phyloP scores from a whole-genome alignment of 1,140 invertebrate genomes.

The Rhagoletis zephyria region DNA sequence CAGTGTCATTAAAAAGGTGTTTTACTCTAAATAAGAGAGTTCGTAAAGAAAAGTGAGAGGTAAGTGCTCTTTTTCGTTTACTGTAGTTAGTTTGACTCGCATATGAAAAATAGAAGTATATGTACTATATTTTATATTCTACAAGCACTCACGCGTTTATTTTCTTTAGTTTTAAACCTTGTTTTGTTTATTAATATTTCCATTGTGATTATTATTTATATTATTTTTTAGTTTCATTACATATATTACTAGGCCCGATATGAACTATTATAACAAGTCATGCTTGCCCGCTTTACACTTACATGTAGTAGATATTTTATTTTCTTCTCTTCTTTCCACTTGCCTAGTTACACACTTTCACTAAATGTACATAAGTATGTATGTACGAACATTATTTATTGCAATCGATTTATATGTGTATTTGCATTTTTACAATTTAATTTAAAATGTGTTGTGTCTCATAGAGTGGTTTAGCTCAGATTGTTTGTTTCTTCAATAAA shows the following conservation, averaged over 20 bases:
- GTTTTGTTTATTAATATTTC: not conserved
- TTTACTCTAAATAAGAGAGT: not conserved
- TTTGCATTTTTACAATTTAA: conserved; percentile 16
- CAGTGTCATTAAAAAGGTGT: too few species aligned
- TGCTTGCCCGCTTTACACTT: not conserved
- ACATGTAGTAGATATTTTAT: not conserved
- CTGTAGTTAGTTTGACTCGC: not conserved
- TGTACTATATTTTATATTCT: conserved; percentile 5
- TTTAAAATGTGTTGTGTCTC: conserved; percentile 26
- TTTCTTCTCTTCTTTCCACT: not conserved
- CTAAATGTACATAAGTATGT: conserved; percentile 18
- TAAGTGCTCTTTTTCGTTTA: not conserved
- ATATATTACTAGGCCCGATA: conserved; percentile 12
- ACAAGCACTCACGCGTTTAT: not conserved
- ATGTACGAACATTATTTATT: not conserved
- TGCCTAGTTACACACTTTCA: conserved; percentile 26
- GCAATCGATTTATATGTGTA: not conserved
- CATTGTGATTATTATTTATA: not conserved
- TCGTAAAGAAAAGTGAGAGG: not conserved
- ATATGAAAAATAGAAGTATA: conserved; percentile 50
- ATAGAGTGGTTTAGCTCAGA: conserved; percentile 2
- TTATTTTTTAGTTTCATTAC: not conserved
- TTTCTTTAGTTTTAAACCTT: not conserved
- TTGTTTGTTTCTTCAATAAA: conserved; percentile 36
- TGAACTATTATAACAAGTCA: not conserved